Evolutionary conservation across 1,140 invertebrate genomes (phyloP).

Genomic region (Geopemphigus sp.): DNA sequence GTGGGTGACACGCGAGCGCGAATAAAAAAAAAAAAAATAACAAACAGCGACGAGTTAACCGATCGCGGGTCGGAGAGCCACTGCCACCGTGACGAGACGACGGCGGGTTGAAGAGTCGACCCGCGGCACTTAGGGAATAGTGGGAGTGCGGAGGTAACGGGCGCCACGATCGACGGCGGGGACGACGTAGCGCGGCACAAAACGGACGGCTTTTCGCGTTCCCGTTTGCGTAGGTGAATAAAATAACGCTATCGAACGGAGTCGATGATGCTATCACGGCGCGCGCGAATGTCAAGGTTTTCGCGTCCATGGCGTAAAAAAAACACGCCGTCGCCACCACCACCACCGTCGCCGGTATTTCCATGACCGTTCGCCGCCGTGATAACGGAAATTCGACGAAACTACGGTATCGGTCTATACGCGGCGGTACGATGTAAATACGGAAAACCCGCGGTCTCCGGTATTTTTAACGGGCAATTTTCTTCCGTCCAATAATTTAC

Average conservation of each 20-base stretch:
- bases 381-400: not conserved
- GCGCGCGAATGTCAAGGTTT: conserved; percentile 39
- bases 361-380: not conserved
- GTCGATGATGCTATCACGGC: conserved; percentile 20
- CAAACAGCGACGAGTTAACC: not conserved
- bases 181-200: not conserved
- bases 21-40: not conserved
- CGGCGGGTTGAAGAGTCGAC: not conserved
- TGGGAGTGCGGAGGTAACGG: not conserved
- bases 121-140: not conserved
- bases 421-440: not conserved
- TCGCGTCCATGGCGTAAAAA: conserved; percentile 8
- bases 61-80: not conserved
- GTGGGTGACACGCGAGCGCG: not conserved
- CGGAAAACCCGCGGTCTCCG: not conserved
- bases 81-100: not conserved
- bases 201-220: not conserved
- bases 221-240: not conserved
- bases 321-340: not conserved
- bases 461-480: no score
- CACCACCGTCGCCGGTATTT: not conserved
- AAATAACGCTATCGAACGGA: not conserved
- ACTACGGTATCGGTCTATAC: no score
- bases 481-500: no score
- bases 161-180: not conserved